phyloP scores from a whole-genome alignment of 1,140 invertebrate species.

The Cydia strobilella region DNA sequence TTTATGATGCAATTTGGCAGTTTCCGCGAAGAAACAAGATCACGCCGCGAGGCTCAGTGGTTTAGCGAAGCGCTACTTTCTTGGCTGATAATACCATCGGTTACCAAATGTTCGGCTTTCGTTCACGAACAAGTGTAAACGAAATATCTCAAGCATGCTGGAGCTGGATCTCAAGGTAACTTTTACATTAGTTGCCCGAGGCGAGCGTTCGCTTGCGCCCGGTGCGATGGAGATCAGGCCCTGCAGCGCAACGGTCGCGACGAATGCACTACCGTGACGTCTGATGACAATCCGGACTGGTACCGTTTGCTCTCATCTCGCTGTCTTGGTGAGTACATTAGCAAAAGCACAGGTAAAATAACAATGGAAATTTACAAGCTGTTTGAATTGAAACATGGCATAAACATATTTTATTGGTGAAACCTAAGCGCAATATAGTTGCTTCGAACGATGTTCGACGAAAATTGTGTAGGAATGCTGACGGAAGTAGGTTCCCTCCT shows the following conservation, averaged over 20 bases:
- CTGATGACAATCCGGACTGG: constrained; percentile 22
- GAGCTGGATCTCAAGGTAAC: background rate
- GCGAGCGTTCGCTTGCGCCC: background rate
- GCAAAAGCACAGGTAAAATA: background rate
- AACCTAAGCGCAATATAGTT: too few species aligned
- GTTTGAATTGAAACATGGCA: background rate
- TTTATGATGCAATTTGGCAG: background rate
- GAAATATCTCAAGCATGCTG: background rate
- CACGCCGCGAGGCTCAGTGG: constrained; percentile 15
- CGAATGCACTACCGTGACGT: constrained; percentile 28
- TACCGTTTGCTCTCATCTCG: constrained; percentile 13
- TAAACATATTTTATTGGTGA: too few species aligned
- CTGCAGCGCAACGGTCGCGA: constrained; percentile 27
- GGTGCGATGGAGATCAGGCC: background rate
- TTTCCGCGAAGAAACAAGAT: constrained; percentile 20
- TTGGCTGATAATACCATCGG: background rate
- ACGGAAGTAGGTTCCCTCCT: too few species aligned
- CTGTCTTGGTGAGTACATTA: background rate
- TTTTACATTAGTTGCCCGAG: background rate
- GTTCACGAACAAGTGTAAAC: background rate
- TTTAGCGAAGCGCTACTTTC: constrained; percentile 23
- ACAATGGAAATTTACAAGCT: background rate
- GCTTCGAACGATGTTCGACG: too few species aligned
- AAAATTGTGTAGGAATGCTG: too few species aligned
- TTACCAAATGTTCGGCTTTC: background rate